phyloP scores from a whole-genome alignment of 1,140 invertebrate species.

The Cecropterus lyciades region DNA sequence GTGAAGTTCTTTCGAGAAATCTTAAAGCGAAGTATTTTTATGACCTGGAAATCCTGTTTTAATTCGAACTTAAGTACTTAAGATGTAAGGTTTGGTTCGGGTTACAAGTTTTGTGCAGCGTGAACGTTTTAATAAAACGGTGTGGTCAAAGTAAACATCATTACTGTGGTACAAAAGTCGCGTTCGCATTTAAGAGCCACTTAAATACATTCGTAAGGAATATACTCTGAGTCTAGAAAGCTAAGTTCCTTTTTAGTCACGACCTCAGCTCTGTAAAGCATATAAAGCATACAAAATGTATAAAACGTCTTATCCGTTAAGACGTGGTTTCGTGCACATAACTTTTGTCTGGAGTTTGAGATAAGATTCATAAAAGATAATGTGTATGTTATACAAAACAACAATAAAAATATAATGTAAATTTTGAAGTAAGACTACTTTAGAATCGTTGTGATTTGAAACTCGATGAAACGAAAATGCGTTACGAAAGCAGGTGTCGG shows the following conservation, averaged over 20 bases:
- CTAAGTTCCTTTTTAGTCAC: not conserved
- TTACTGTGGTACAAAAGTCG: slow-evolving; percentile 49
- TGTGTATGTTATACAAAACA: too few species aligned
- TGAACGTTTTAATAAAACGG: slow-evolving; percentile 35
- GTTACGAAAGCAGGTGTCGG: too few species aligned
- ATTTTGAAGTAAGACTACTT: too few species aligned
- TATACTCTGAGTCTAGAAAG: slow-evolving; percentile 33
- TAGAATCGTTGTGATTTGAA: too few species aligned
- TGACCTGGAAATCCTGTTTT: slow-evolving; percentile 27
- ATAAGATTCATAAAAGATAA: too few species aligned
- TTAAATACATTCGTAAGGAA: slow-evolving; percentile 35
- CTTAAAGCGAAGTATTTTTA: slow-evolving; percentile 37
- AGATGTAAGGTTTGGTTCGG: not conserved
- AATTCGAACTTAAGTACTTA: not conserved
- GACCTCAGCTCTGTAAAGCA: too few species aligned
- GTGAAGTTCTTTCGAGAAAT: slow-evolving; percentile 44
- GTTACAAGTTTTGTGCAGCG: not conserved
- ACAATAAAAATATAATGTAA: too few species aligned
- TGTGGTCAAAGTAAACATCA: slow-evolving; percentile 51
- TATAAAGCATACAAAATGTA: too few species aligned
- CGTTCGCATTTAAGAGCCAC: slow-evolving; percentile 45
- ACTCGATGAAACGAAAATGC: too few species aligned
- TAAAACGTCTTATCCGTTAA: too few species aligned
- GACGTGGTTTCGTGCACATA: too few species aligned
- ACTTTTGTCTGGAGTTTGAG: too few species aligned